A percentile compares a stretch with the other conserved stretches of the same genome.
These are phyloP conservation scores for Lacanobia wlatinum DNA, from an alignment of 2,888 invertebrate genomes.

Conservation along the genomic window DNA sequence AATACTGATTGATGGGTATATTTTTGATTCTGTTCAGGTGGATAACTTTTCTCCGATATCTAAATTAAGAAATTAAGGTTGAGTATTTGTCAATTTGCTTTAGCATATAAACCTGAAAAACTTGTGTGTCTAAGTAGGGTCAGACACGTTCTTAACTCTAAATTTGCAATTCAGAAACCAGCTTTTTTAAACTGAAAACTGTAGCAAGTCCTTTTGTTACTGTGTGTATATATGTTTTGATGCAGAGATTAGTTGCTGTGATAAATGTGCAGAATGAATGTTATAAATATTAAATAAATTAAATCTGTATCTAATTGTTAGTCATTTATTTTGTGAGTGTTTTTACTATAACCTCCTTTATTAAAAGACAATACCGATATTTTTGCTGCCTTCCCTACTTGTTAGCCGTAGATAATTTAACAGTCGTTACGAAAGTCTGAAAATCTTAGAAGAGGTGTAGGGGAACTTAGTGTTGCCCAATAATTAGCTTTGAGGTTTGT, in stretches of 20 bases:
- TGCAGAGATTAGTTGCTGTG: conserved; percentile 16
- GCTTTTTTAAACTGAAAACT: not conserved
- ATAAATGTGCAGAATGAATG: conserved; percentile 26
- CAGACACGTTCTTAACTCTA: not conserved
- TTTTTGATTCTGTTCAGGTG: not conserved
- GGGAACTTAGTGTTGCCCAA: no score
- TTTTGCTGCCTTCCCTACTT: no score
- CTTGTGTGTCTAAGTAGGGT: not conserved
- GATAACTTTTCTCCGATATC: not conserved
- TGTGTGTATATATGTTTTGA: not conserved
- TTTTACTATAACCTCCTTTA: not conserved
- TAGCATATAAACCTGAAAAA: not conserved
- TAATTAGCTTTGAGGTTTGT: no score
- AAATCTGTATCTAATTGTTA: not conserved
- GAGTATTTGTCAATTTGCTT: not conserved
- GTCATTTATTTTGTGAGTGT: conserved; percentile 3
- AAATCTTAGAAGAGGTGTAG: no score
- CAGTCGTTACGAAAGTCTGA: not conserved
- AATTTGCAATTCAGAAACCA: no score
- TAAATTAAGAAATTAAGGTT: not conserved
- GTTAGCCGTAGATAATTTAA: no score
- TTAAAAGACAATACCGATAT: no score
- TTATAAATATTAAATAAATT: conserved; percentile 13
- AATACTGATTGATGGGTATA: no score
- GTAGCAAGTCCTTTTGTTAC: not conserved